Percentiles rank a stretch among this genome's conserved stretches.
These are phyloP conservation scores for Dipus sagitta DNA, from an alignment of 2,797 vertebrate species.

Conservation along the genomic window DNA sequence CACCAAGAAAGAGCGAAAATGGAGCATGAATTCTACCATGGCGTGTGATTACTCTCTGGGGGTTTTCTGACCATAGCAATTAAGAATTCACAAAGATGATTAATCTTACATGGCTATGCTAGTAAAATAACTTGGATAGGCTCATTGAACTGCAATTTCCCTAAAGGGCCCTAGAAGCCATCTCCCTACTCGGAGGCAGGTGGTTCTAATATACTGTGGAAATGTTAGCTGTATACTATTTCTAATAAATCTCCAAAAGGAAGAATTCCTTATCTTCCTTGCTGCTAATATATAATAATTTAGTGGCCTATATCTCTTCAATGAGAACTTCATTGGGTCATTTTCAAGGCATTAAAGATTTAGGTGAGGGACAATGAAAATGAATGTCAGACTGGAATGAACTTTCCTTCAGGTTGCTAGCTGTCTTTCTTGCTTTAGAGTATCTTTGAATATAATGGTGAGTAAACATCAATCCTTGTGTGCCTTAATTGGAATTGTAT, in stretches of 20 bases:
- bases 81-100: slow-evolving; percentile 83
- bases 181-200: slow-evolving; percentile 77
- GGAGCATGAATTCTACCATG: slow-evolving; percentile 42
- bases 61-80: slow-evolving; percentile 78
- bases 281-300: slow-evolving; percentile 79
- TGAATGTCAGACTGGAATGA: slow-evolving; percentile 62
- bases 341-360: slow-evolving; percentile 78
- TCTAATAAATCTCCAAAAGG: slow-evolving; percentile 81
- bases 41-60: slow-evolving; percentile 71
- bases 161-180: slow-evolving; percentile 78
- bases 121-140: slow-evolving; percentile 83
- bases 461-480: background rate
- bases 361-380: slow-evolving; percentile 71
- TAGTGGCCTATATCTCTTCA: slow-evolving; percentile 77
- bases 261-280: slow-evolving; percentile 71
- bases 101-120: slow-evolving; percentile 76
- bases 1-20: slow-evolving; percentile 43
- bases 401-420: slow-evolving; percentile 51
- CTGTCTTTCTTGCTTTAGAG: slow-evolving; percentile 48
- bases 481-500: background rate
- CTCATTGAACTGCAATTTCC: slow-evolving; percentile 79
- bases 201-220: slow-evolving; percentile 77
- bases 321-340: slow-evolving; percentile 72
- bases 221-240: slow-evolving; percentile 77
- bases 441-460: slow-evolving; percentile 57